A percentile compares a stretch with the other conserved stretches of the same genome.
Conservation (phyloP, 2,888 invertebrate species). For the Idaea aversata region DNA sequence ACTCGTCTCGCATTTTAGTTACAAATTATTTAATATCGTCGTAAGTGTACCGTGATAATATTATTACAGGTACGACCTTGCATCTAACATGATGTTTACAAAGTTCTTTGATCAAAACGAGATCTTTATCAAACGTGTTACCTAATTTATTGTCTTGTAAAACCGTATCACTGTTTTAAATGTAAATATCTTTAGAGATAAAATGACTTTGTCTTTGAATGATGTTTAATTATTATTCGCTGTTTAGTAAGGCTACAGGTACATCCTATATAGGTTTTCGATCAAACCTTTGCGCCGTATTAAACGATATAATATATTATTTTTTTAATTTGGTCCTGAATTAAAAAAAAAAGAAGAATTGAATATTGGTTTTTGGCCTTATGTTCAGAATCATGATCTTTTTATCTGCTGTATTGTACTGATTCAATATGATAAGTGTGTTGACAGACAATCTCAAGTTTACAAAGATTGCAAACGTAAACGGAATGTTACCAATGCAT, state of each 20-base stretch:
- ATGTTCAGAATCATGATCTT: background rate
- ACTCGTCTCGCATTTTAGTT: background rate
- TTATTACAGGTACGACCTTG: background rate
- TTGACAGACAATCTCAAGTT: background rate
- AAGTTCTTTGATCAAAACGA: background rate
- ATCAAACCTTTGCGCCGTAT: too few species aligned
- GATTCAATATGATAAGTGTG: slow-evolving; percentile 3
- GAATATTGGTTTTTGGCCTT: background rate
- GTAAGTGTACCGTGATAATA: background rate
- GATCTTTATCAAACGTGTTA: background rate
- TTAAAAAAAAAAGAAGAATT: background rate
- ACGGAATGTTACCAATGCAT: slow-evolving; percentile 29
- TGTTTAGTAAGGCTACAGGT: background rate
- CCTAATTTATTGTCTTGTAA: background rate
- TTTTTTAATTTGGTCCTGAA: too few species aligned
- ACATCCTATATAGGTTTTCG: too few species aligned
- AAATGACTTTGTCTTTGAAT: too few species aligned
- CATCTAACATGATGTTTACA: background rate
- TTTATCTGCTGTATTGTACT: slow-evolving; percentile 9
- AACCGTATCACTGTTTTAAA: background rate
- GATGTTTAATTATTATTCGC: background rate
- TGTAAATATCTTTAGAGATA: background rate
- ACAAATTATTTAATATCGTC: background rate
- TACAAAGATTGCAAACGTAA: background rate
- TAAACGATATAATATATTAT: too few species aligned